These are phyloP conservation scores for Xenopus tropicalis DNA, from an alignment of 2,113 vertebrate species.

Conservation along the genomic window UCB_Xtro_10.0 CM004444.2:118846501-118847000, in stretches of 20 bases:
- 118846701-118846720: constrained; percentile 1
- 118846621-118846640: constrained; percentile 18
- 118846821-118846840: constrained; percentile 1
- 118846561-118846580: constrained; percentile 8
- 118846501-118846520: not conserved
- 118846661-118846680: constrained; percentile 7
- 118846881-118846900: not conserved
- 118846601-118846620: constrained; percentile 19
- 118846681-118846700: constrained; percentile 13
- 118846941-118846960: no score
- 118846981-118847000: no score
- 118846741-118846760: constrained; percentile 21
- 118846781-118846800: constrained; percentile 20
- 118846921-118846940: no score
- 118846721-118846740: constrained; percentile 10
- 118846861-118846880: not conserved
- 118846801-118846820: constrained; percentile 19
- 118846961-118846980: no score
- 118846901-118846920: no score
- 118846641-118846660: not conserved
- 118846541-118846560: constrained; percentile 4
- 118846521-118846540: not conserved
- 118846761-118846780: constrained; percentile 7
- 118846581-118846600: constrained; percentile 4
- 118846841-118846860: constrained; percentile 19